These are phyloP conservation scores for Oncopodura yosiiana DNA, from an alignment of 1,140 invertebrate genomes.

Conservation along the genomic window DNA sequence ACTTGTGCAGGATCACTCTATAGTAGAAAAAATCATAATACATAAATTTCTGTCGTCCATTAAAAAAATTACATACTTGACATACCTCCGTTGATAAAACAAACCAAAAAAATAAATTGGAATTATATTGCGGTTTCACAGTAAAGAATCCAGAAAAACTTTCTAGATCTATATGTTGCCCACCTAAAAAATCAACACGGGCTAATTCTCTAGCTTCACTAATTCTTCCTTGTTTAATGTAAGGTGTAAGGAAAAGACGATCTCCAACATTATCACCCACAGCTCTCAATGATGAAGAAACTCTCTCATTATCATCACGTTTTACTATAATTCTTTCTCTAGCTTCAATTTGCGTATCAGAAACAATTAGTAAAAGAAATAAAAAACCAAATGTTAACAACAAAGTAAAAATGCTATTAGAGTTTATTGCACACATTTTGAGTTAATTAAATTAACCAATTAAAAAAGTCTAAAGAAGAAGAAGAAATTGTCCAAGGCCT, in stretches of 20 bases:
- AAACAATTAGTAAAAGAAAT: too few species aligned
- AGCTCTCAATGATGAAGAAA: too few species aligned
- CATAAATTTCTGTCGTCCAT: background rate
- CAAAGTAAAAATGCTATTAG: too few species aligned
- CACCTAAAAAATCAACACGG: conserved; percentile 9
- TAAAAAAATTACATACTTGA: conserved; percentile 2
- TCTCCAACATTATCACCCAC: too few species aligned
- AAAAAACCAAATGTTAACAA: too few species aligned
- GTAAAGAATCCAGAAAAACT: conserved; percentile 44
- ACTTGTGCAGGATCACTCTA: conserved; percentile 41
- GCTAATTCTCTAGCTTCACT: conserved; percentile 35
- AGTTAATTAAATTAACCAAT: too few species aligned
- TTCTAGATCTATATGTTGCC: conserved; percentile 12
- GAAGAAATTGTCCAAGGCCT: too few species aligned
- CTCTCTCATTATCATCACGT: too few species aligned
- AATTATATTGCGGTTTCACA: conserved; percentile 42
- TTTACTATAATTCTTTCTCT: too few species aligned
- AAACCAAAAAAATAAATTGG: conserved; percentile 48
- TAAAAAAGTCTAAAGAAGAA: too few species aligned
- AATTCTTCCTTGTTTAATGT: conserved; percentile 39
- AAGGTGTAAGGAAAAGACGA: conserved; percentile 42
- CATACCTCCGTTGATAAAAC: conserved; percentile 42
- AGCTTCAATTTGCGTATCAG: too few species aligned
- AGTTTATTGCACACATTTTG: too few species aligned
- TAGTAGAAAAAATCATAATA: background rate